Conservation (phyloP, 2,888 invertebrate genomes). For the Ophion ventricosus region DNA sequence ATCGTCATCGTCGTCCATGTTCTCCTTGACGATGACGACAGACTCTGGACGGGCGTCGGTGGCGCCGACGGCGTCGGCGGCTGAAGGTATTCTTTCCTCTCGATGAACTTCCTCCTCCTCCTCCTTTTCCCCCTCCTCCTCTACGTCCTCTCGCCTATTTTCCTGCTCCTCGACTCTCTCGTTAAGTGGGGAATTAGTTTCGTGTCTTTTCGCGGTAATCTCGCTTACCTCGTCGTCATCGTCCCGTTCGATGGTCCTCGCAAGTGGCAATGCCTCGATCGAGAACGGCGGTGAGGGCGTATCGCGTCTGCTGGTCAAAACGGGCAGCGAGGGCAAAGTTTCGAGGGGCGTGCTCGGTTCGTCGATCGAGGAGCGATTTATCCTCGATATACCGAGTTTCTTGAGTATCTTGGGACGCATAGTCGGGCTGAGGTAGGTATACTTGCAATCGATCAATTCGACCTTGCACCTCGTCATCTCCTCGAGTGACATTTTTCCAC, state of each 20-base stretch:
- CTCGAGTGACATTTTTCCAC: constrained; percentile 60
- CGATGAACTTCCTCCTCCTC: constrained; percentile 9
- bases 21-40: not conserved
- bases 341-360: not conserved
- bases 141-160: not conserved
- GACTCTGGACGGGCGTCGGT: not conserved
- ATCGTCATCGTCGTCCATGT: constrained; percentile 1
- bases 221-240: not conserved
- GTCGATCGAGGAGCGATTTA: constrained; percentile 67
- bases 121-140: too few relatives aligned
- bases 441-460: constrained; percentile 76
- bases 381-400: constrained; percentile 72
- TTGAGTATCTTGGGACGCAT: constrained; percentile 67
- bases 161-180: not conserved
- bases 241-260: not conserved
- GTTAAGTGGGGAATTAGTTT: not conserved
- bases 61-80: too few relatives aligned
- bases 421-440: constrained; percentile 71
- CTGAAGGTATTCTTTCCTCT: not conserved
- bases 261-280: not conserved
- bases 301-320: not conserved
- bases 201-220: not conserved
- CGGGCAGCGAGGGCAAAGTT: not conserved
- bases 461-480: constrained; percentile 78
- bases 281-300: constrained; percentile 25